Evolutionary conservation across 2,888 invertebrate genomes (phyloP), one percentile per base, ranked within the genome.

Genomic region (Mystacides longicornis): DNA sequence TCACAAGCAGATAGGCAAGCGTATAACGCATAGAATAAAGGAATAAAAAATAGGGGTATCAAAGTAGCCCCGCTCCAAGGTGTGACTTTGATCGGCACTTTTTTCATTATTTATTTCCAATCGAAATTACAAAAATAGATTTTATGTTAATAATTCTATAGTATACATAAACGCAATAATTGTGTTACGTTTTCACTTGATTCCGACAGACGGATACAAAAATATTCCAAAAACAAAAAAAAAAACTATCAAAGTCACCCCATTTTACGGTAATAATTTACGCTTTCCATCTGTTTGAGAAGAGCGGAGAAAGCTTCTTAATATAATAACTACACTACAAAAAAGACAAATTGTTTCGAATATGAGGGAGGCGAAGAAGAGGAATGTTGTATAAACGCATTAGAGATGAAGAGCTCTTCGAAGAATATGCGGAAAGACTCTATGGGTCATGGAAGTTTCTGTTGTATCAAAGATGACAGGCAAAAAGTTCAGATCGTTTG

Each of bases 181-280:
- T 31, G 14, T 7, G 31, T 9, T 31, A 31, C 14, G 7, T 31
- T 31, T 31, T 31, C 31, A 31, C 7, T 31, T 31, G 31, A 31
- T 31, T 31, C 31, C 7, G 31, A 31, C 31, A 31, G 31, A 9
- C 31, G 31, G 31, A 31, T 31, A 14, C 14, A 31, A 31, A 31
- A 31, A 31, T 31, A 31, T 31, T 31, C 31, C 31, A 31, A 31
- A 31, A 31, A 31, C 31, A 31, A 31, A 31, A 31, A 31, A 31
- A 31, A 31, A 31, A 31, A 31, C 31, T 5, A 43, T 43, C 43
- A 43, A 43, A 43, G 43, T 43, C 43, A 18, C 43, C 43, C 43
- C 43, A 43, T 43, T 43, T n/a, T n/a, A 43, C 43, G 43, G 43
- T 43, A 43, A n/a, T n/a, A n/a, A n/a, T n/a, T n/a, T n/a, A n/a